Base-by-base conservation (phyloP, 2,888 invertebrate species). In the Laothoe populi region DNA sequence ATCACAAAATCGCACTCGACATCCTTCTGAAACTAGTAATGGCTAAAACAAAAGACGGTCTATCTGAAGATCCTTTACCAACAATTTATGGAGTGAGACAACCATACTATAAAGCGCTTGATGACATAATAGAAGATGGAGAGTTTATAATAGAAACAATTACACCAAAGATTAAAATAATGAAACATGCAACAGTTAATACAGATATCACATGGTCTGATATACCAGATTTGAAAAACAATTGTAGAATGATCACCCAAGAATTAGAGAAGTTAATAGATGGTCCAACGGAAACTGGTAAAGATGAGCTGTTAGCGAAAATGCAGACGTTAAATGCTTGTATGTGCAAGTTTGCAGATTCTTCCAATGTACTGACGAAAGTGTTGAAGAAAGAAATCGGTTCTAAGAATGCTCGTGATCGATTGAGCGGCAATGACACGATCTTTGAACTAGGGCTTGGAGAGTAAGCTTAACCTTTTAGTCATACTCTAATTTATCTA, bases 321-420 rank as follows among this genome's bases (percentile, higher is more conserved):
- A 90, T 92, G 87, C 81, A 87, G 63, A 82, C 80, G 0, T 42
- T 92, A 0, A 89, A 87, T 24, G 86, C 90, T 7, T 90, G 79
- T 16, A 92, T 92, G 92, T 87, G 86, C 66, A 88, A 87, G 67
- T 90, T 90, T 62, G 86, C 86, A 0, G 83, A 88, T 49, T 90
- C 92, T 0, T 86, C 91, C 0, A 90, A 90, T 48, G 81, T 83
- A 0, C 62, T 92, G 62, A 92, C 89, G 67, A 86, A 82, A 64
- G 88, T 84, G 3, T 45, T 91, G 63, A 81, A 78, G 0, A 88
- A 87, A 42, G 86, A 87, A 66, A 78, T 82, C 45, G 84, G 84
- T 65, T 73, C 82, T 0, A 87, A 85, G 57, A 77, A 68, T 8
- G 71, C 72, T 4, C 77, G 77, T 13, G 77, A 77, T 1, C 72